Percentiles rank a stretch among this genome's conserved stretches.
phyloP scores from a whole-genome alignment of 23 tunicate species.

The Aplidium turbinatum region DNA sequence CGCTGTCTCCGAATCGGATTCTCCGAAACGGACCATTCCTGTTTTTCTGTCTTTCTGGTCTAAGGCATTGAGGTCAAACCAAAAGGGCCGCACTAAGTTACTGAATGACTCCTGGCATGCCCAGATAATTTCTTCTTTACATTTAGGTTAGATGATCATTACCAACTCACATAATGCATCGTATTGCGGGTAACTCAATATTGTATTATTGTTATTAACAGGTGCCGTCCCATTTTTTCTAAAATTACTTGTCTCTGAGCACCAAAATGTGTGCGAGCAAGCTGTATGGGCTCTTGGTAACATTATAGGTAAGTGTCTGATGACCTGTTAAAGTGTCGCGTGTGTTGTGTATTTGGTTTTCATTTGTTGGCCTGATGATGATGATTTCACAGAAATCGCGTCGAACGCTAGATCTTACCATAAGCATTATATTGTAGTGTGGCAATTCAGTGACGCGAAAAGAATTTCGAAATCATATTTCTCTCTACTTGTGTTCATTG shows the following conservation, averaged over 20 bases:
- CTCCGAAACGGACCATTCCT: too few species aligned
- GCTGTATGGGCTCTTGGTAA: slow-evolving; percentile 99
- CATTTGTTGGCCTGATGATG: neutral
- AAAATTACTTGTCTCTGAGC: slow-evolving; percentile 70
- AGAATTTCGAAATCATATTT: neutral
- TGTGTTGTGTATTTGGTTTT: neutral
- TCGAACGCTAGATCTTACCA: too few species aligned
- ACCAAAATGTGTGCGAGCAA: slow-evolving; percentile 98
- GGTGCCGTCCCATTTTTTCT: slow-evolving; percentile 96
- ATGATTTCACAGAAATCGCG: neutral
- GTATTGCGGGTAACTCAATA: neutral
- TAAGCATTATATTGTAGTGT: too few species aligned
- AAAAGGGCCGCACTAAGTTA: too few species aligned
- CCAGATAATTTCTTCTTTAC: too few species aligned
- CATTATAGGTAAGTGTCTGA: slow-evolving; percentile 67
- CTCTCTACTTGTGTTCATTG: neutral
- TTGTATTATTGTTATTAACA: neutral
- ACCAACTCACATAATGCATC: too few species aligned
- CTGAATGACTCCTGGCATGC: too few species aligned
- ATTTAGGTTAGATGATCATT: too few species aligned
- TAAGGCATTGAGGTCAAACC: too few species aligned
- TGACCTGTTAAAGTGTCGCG: neutral
- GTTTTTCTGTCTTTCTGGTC: too few species aligned
- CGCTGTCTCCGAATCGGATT: too few species aligned
- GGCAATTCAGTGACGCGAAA: too few species aligned